These are phyloP conservation scores for Sebastolobus altivelis DNA, from an alignment of 2,797 vertebrate species.

Conservation along the genomic window DNA sequence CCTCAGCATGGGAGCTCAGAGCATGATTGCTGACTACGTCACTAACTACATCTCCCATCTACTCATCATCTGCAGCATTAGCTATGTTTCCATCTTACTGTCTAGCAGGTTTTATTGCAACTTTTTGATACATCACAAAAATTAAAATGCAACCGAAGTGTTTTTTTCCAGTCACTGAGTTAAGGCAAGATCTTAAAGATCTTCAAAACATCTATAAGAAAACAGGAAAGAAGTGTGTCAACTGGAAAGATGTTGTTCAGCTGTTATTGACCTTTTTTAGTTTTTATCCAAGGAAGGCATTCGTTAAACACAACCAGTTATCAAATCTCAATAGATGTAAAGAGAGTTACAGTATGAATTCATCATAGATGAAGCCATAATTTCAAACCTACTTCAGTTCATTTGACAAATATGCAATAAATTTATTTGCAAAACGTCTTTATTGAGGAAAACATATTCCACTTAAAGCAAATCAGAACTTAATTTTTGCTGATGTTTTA, in stretches of 20 bases:
- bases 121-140: background rate
- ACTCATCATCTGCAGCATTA: constrained; percentile 35
- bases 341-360: background rate
- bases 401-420: background rate
- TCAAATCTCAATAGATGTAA: background rate
- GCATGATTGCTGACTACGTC: constrained; percentile 66
- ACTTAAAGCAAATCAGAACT: background rate
- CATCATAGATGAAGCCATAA: background rate
- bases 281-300: background rate
- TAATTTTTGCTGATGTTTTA: background rate
- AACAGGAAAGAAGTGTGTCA: background rate
- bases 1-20: constrained; percentile 75
- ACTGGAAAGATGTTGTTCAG: background rate
- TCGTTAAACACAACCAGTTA: background rate
- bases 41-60: constrained; percentile 30
- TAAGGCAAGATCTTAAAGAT: background rate
- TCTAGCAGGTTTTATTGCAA: background rate
- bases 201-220: background rate
- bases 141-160: background rate
- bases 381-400: background rate
- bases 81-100: constrained; percentile 54
- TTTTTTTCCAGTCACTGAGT: background rate
- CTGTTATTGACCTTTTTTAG: background rate
- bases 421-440: background rate
- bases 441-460: background rate